Base-by-base conservation (phyloP, 2,888 invertebrate genomes). In the Agrotis puta region DNA sequence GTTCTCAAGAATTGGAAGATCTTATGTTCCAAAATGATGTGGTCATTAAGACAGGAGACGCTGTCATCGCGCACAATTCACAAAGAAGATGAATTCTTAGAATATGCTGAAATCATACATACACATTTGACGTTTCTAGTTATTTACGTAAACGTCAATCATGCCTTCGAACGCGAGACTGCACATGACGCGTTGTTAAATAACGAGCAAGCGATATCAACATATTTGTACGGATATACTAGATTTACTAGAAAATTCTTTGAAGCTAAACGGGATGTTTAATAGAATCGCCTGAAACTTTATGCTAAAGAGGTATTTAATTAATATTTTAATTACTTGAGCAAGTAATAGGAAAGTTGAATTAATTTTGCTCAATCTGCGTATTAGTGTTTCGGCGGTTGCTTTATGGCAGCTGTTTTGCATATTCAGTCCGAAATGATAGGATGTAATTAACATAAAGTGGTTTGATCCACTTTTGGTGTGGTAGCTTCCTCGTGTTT, bases 291-390 rank as follows among this genome's bases (percentile, higher is more conserved):
- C 75, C 67, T 72, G 50, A 74, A 67, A 72, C 67, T 70, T 76
- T 72, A 79, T 58, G 77, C 70, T 75, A 70, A 76, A 78, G 57
- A 81, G 77, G 72, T 81, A 79, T 79, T 81, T 69, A 78, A 81
- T 81, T 82, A 79, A 82, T 81, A 81, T 79, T 81, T 79, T 79
- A 75, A 81, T 81, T 79, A 75, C 79, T 79, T 72, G 58, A 61
- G 65, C 57, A 69, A 75, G 75, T 81, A 71, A 67, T 39, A 70
- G 56, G 57, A 70, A 64, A 81, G 64, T 75, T 79, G 70, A 75
- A 81, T 82, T 70, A 75, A 75, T 76, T 81, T 79, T 39, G 67
- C 69, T 72, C 79, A 64, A 82, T 79, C 59, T 70, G 61, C 59
- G 76, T 81, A 72, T 79, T 76, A 79, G 66, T 82, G 79, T 72